Evolutionary conservation across 2,888 invertebrate genomes (phyloP).

Genomic region (Protophormia terraenovae): DNA sequence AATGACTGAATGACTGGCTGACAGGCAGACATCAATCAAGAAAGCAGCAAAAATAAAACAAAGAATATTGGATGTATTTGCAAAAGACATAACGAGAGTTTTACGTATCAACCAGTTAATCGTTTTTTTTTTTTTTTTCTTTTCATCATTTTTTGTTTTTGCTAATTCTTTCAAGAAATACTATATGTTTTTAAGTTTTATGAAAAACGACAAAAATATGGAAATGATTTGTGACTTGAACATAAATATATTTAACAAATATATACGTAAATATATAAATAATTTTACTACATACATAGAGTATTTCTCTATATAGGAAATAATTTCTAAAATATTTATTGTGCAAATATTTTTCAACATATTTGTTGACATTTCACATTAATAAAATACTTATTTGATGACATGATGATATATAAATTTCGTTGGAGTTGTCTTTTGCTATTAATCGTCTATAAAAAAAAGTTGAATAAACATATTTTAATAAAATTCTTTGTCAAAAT

Average conservation of each 20-base stretch:
- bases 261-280: neutral
- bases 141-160: neutral
- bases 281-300: too few species aligned
- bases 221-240: slow-evolving; percentile 32
- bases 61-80: slow-evolving; percentile 50
- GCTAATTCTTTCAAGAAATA: slow-evolving; percentile 16
- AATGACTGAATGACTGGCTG: slow-evolving; percentile 58
- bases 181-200: neutral
- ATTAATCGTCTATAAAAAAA: too few species aligned
- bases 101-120: slow-evolving; percentile 45
- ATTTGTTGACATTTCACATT: slow-evolving; percentile 15
- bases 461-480: too few species aligned
- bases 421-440: too few species aligned
- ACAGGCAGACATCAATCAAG: slow-evolving; percentile 68
- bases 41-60: neutral
- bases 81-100: slow-evolving; percentile 57
- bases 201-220: slow-evolving; percentile 34
- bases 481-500: too few species aligned
- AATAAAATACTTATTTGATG: neutral
- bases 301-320: neutral
- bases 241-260: neutral
- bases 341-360: slow-evolving; percentile 5
- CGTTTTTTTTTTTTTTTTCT: neutral
- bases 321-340: slow-evolving; percentile 1
- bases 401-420: neutral